Percentiles rank a stretch among this genome's conserved stretches.
Conservation (phyloP, 2,888 invertebrate genomes). For the Agrochola macilenta region DNA sequence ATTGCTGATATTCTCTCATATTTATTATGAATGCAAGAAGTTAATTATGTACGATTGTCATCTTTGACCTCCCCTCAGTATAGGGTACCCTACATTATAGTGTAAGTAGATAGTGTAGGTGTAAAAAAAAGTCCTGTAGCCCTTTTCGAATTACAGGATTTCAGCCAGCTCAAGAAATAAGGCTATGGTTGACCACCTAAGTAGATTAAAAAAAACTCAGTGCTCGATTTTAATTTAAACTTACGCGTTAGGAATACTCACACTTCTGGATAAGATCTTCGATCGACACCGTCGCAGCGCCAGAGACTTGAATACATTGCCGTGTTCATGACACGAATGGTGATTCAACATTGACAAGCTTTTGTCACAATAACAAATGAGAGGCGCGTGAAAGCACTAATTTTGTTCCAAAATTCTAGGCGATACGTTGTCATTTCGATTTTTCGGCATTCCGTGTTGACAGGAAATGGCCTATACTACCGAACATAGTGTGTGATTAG, state of each 20-base stretch:
- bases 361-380: constrained; percentile 50
- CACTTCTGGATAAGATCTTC: constrained; percentile 19
- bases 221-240: neutral
- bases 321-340: constrained; percentile 54
- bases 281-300: constrained; percentile 4
- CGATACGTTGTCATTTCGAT: constrained; percentile 67
- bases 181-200: neutral
- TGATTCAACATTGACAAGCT: constrained; percentile 48
- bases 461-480: constrained; percentile 84
- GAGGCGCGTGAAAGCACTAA: constrained; percentile 63
- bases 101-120: neutral
- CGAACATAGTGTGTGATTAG: constrained; percentile 79
- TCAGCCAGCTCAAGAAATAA: neutral
- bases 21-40: constrained; percentile 7
- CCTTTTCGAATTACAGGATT: neutral
- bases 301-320: constrained; percentile 41
- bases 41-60: constrained; percentile 7
- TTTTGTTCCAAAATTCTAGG: constrained; percentile 67
- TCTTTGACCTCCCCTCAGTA: neutral
- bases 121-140: too few relatives aligned
- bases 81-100: neutral
- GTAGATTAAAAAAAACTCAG: neutral
- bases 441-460: constrained; percentile 76
- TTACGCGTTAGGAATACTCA: constrained; percentile 3
- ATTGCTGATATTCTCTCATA: neutral